These are phyloP conservation scores for Zaprionus africanus DNA, from an alignment of 1,140 invertebrate genomes.

Conservation along the genomic window DNA sequence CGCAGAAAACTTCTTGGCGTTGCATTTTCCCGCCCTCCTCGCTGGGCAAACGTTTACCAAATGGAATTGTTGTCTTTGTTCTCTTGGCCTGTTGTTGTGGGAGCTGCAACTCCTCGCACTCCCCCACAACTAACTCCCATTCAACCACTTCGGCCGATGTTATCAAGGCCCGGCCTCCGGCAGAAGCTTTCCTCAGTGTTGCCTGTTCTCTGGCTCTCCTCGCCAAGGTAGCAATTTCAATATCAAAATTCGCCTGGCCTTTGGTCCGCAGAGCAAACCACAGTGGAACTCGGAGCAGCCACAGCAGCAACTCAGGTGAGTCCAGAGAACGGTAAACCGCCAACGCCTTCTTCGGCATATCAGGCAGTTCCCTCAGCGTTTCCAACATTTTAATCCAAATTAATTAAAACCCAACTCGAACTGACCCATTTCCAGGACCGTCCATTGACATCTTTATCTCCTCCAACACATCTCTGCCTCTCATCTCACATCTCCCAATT, in stretches of 20 bases:
- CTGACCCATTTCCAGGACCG: slow-evolving; percentile 57
- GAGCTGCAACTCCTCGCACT: slow-evolving; percentile 34
- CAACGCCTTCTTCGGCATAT: slow-evolving; percentile 77
- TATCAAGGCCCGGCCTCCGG: slow-evolving; percentile 67
- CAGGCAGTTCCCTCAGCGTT: slow-evolving; percentile 49
- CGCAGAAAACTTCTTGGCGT: slow-evolving; percentile 52
- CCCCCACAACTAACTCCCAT: slow-evolving; percentile 12
- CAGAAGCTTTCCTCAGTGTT: slow-evolving; percentile 63
- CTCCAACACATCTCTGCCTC: slow-evolving; percentile 37
- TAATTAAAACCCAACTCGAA: slow-evolving; percentile 69
- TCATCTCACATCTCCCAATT: background rate
- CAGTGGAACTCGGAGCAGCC: slow-evolving; percentile 36
- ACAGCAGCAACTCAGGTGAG: slow-evolving; percentile 62
- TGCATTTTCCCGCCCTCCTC: slow-evolving; percentile 50
- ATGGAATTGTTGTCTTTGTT: slow-evolving; percentile 79
- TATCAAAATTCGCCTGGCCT: slow-evolving; percentile 77
- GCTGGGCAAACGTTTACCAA: slow-evolving; percentile 71
- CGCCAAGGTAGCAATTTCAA: slow-evolving; percentile 79
- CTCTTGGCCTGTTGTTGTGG: slow-evolving; percentile 52
- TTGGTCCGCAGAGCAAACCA: slow-evolving; percentile 64
- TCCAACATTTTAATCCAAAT: slow-evolving; percentile 76
- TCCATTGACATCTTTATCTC: slow-evolving; percentile 52
- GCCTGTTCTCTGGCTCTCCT: slow-evolving; percentile 15
- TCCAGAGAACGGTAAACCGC: slow-evolving; percentile 72
- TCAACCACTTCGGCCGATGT: slow-evolving; percentile 57